These are phyloP conservation scores for Ennomos erosarius DNA, from an alignment of 2,888 invertebrate species.

Conservation along the genomic window DNA sequence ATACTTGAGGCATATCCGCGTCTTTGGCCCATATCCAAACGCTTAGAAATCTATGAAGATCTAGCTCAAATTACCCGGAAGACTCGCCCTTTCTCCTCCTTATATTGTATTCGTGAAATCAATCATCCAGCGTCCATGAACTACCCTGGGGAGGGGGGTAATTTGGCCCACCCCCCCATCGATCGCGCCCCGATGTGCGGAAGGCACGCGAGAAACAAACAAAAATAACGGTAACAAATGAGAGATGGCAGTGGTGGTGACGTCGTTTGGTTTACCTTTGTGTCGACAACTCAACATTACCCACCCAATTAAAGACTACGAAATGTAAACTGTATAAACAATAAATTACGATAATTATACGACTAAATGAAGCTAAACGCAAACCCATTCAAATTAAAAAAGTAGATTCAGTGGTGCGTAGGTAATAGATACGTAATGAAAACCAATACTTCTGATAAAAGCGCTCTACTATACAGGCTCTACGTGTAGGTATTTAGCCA, in stretches of 20 bases:
- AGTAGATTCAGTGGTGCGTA: too few relatives aligned
- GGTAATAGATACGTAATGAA: too few relatives aligned
- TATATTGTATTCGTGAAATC: constrained; percentile 38
- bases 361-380: too few relatives aligned
- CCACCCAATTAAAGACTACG: too few relatives aligned
- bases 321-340: too few relatives aligned
- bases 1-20: constrained; percentile 2
- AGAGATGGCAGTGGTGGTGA: constrained; percentile 3
- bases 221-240: constrained; percentile 29
- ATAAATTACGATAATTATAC: too few relatives aligned
- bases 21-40: constrained; percentile 11
- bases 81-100: constrained; percentile 19
- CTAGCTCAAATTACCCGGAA: constrained; percentile 37
- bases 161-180: constrained; percentile 30
- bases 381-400: too few relatives aligned
- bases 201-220: constrained; percentile 41
- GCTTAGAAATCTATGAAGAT: not conserved
- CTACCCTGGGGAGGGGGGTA: constrained; percentile 27
- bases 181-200: constrained; percentile 37
- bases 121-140: constrained; percentile 41
- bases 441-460: too few relatives aligned
- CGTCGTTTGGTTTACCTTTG: constrained; percentile 7
- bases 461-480: too few relatives aligned
- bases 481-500: too few relatives aligned
- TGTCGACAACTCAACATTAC: not conserved